Evolutionary conservation across 2,888 invertebrate genomes (phyloP), one percentile per base, ranked within the genome.

Genomic region (Hypercompe scribonia): DNA sequence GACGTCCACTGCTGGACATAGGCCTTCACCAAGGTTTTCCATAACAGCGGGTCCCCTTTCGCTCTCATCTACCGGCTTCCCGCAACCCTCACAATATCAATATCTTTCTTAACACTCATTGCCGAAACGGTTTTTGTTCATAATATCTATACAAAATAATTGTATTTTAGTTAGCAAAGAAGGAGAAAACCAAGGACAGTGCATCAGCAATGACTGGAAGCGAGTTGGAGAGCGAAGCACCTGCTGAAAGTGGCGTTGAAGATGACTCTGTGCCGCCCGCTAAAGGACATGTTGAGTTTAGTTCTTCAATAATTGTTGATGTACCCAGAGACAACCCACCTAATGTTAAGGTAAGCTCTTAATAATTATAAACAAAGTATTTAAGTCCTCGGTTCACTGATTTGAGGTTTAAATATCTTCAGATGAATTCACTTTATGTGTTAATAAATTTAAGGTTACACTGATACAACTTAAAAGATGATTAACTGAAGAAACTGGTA

Each of bases 261-360:
- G 95, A 96, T 76, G 96, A 96, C 39, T 73, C 85, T 0, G 84
- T 87, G 58, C 89, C 90, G 0, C 82, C 86, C 65, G 84, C 85
- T 65, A 94, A 94, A 82, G 91, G 89, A 31, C 97, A 97, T 90
- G 97, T 98, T 13, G 97, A 98, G 85, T 97, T 97, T 83, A 83
- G 87, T 81, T 97, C 97, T 79, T 96, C 97, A 74, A 96, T 96
- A 58, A 96, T 97, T 65, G 96, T 97, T 58, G 97, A 97, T 85
- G 94, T 97, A 68, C 93, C 96, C 42, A 92, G 96, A 72, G 96
- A 96, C 78, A 90, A 92, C 64, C 91, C 93, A 73, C 92, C 91
- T 28, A 96, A 96, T 92, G 96, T 96, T 81, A 95, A 94, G 93
- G 95, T 91, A 85, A 79, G 85, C 1, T 42, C 2, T 33, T 58